Evolutionary conservation across 2,797 vertebrate species (phyloP).

Genomic region (Sebastes miniatus): DNA sequence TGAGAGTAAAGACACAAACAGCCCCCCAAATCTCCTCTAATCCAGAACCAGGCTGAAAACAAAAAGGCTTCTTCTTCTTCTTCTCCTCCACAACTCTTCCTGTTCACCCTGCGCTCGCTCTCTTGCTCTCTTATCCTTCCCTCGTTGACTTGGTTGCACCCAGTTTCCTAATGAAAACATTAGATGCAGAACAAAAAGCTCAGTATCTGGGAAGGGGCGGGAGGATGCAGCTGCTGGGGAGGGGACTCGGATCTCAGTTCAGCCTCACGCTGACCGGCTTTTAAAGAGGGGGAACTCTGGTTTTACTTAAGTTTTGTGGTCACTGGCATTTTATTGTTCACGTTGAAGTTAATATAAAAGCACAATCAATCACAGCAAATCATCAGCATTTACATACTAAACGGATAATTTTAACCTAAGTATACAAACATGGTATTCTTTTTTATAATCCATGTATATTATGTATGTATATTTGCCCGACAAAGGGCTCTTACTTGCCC

Average conservation of each 20-base stretch:
- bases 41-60: neutral
- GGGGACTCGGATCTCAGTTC: constrained; percentile 54
- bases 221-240: constrained; percentile 41
- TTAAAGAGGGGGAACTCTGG: neutral
- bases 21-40: neutral
- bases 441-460: no score
- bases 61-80: neutral
- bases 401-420: no score
- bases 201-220: constrained; percentile 64
- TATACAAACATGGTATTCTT: no score
- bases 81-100: neutral
- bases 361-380: neutral
- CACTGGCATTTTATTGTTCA: neutral
- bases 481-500: no score
- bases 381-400: neutral
- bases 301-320: neutral
- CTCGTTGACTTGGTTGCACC: constrained; percentile 51
- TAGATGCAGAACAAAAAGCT: constrained; percentile 67
- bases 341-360: neutral
- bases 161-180: constrained; percentile 78
- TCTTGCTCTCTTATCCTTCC: constrained; percentile 11
- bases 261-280: constrained; percentile 19
- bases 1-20: neutral
- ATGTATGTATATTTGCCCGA: no score
- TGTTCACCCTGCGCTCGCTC: neutral